phyloP scores from a whole-genome alignment of 2,888 invertebrate species.

The Drosophila recens region DNA sequence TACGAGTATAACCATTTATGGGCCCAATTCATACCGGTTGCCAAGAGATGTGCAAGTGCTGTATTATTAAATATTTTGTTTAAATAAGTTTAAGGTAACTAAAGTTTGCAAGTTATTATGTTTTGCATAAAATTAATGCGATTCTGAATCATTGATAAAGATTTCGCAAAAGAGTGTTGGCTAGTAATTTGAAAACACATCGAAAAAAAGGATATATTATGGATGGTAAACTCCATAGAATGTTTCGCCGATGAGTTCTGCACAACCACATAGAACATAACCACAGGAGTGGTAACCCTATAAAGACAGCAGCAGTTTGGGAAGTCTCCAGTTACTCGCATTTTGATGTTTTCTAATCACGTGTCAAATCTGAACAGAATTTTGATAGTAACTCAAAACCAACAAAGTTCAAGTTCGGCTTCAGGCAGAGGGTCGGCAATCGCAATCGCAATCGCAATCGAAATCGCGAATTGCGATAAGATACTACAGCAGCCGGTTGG shows the following conservation, averaged over 20 bases:
- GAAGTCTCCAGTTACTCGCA: slow-evolving; percentile 20
- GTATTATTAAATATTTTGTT: not conserved
- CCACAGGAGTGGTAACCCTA: not conserved
- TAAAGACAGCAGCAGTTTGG: not conserved
- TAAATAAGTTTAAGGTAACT: not conserved
- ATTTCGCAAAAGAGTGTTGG: too few species aligned
- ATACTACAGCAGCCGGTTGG: slow-evolving; percentile 1
- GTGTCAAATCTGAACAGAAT: slow-evolving; percentile 80
- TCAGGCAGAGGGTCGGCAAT: slow-evolving; percentile 31
- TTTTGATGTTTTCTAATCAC: slow-evolving; percentile 67
- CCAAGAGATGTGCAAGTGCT: slow-evolving; percentile 11
- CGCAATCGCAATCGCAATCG: slow-evolving; percentile 19
- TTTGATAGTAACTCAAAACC: slow-evolving; percentile 83
- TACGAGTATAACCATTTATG: slow-evolving; percentile 32
- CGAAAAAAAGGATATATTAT: not conserved
- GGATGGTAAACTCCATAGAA: not conserved
- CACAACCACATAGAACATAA: not conserved
- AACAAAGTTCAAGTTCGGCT: slow-evolving; percentile 56
- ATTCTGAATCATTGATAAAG: too few species aligned
- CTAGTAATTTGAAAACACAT: too few species aligned
- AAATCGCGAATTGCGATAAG: slow-evolving; percentile 44
- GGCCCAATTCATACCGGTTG: slow-evolving; percentile 7
- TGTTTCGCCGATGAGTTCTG: not conserved
- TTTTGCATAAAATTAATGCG: too few species aligned
- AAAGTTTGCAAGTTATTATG: not conserved